A percentile compares a stretch with the other conserved stretches of the same genome.
Evolutionary conservation across 2,888 invertebrate genomes (phyloP).

Genomic region (Rhamnusium bicolor): DNA sequence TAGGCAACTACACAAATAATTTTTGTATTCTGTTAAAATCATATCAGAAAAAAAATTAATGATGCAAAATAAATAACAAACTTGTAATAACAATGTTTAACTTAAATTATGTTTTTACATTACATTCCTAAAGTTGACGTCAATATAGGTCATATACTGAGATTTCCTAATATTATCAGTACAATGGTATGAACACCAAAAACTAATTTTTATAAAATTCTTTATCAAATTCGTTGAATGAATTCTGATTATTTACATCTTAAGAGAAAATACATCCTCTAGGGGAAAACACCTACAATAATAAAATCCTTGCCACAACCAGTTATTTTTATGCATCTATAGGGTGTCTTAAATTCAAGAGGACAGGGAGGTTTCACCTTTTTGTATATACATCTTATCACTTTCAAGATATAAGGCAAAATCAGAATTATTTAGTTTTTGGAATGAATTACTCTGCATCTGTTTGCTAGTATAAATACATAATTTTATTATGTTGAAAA

Average conservation of each 20-base stretch:
- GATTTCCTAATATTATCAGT: not conserved
- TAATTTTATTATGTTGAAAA: no score
- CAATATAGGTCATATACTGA: conserved; percentile 23
- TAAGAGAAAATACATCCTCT: not conserved
- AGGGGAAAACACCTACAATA: no score
- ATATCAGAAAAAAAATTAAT: not conserved
- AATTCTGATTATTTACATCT: not conserved
- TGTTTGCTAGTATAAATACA: no score
- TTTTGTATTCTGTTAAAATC: not conserved
- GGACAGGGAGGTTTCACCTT: no score
- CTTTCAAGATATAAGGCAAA: no score
- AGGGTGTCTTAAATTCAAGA: no score
- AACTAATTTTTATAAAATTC: not conserved
- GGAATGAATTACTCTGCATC: no score
- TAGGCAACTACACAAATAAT: not conserved
- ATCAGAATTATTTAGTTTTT: no score
- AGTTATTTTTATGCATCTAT: not conserved
- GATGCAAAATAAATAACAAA: not conserved
- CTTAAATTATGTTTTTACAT: conserved; percentile 14
- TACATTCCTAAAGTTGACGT: conserved; percentile 13
- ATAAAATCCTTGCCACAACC: not conserved
- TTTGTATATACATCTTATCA: no score
- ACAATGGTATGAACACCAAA: not conserved
- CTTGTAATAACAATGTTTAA: conserved; percentile 3
- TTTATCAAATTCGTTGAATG: not conserved